Base-by-base conservation (phyloP, 2,888 invertebrate species). In the Drosophila bunnanda region DNA sequence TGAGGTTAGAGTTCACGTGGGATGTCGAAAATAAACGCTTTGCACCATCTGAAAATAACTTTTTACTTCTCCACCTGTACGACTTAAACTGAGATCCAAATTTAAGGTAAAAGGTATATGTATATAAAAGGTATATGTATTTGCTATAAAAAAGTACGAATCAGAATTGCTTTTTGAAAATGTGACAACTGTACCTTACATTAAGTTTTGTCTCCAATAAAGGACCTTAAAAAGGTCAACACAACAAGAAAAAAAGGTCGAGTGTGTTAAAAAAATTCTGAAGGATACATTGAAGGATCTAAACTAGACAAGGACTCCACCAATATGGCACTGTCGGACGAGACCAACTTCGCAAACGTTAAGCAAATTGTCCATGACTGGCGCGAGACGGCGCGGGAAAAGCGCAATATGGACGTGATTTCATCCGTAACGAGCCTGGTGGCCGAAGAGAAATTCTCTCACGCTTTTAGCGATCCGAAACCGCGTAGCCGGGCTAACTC, bases 301-400 rank as follows among this genome's bases (percentile, higher is more conserved):
- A 8, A 20, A 15, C 9, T 2, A 32, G 20, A 13, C 20, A 32
- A 20, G 50, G 9, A 20, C 9, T 32, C 2, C 13, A 89, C 5
- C 32, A 17, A 1, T 12, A 60, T 62, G 62, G 62, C 62, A 17
- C 17, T 46, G 30, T 8, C 44, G 10, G 62, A 62, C 43, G 62
- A 62, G 12, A 9, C 22, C 60, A 22, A 28, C 43, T 44, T 17
- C 32, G 60, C 22, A 17, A 60, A 13, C 17, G 38, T 39, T 13
- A 62, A 48, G 25, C 32, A 64, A 41, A 39, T 64, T 62, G 62
- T 39, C 2, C 41, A 34, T 13, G 64, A 62, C 28, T 64, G 64
- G 64, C 46, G 64, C 20, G 64, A 64, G 2, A 4, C 41, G 48
- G 62, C 28, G 17, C 62, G 64, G 2, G 64, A 64, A 28, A 50